Evolutionary conservation across 2,113 vertebrate genomes (phyloP).

Genomic region (Brachypodius melanocephalos): DNA sequence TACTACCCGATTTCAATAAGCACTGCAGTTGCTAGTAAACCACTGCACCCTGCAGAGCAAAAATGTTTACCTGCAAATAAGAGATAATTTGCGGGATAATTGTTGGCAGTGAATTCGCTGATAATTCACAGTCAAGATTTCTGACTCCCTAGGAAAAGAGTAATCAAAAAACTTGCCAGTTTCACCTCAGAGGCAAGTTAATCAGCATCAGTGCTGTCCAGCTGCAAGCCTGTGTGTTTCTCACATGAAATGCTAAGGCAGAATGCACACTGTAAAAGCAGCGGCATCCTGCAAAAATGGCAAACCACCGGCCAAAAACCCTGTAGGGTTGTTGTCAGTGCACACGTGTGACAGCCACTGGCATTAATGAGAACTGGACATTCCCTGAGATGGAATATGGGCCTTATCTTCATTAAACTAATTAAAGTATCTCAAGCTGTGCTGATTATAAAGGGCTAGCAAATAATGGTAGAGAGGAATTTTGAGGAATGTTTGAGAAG

Average conservation of each 20-base stretch:
- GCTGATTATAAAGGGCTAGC: neutral
- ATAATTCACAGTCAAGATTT: neutral
- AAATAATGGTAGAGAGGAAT: neutral
- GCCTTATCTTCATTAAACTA: constrained; percentile 20
- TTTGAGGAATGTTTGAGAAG: neutral
- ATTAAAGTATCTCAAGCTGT: neutral
- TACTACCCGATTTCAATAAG: neutral
- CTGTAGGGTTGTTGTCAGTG: neutral
- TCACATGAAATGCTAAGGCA: neutral
- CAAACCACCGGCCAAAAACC: neutral
- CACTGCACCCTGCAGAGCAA: neutral
- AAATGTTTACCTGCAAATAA: neutral
- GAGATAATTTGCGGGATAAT: neutral
- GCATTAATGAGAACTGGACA: neutral
- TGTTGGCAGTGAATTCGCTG: neutral
- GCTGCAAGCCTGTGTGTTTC: neutral
- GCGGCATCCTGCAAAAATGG: neutral
- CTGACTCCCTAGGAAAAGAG: neutral
- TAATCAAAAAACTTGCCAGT: neutral
- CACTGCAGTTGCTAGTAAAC: neutral
- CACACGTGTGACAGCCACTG: neutral
- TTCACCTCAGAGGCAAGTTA: neutral
- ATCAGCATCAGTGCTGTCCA: neutral
- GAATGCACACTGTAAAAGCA: neutral
- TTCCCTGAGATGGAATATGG: neutral